Conservation (phyloP, 2,797 vertebrate species). For the Falco peregrinus region DNA sequence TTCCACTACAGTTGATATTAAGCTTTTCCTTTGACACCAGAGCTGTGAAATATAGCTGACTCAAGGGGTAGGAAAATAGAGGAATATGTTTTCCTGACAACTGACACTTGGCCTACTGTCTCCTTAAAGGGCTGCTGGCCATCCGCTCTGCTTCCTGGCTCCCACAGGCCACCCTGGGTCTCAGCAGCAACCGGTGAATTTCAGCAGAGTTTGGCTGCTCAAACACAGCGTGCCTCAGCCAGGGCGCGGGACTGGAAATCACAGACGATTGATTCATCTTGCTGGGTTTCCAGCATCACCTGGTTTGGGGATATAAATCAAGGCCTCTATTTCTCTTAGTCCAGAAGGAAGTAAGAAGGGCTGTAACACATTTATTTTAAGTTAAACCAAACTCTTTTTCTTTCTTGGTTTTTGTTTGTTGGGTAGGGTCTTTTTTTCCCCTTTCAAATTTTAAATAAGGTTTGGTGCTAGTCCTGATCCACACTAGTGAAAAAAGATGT, state of each 20-base stretch:
- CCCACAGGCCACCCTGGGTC: not conserved
- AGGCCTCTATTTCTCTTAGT: not conserved
- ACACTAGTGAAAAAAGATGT: not conserved
- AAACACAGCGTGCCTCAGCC: not conserved
- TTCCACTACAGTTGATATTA: slow-evolving; percentile 37
- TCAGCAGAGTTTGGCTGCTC: not conserved
- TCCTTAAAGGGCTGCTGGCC: slow-evolving; percentile 42
- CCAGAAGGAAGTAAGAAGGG: not conserved
- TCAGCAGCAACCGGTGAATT: not conserved
- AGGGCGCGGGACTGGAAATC: not conserved
- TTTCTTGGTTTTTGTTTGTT: not conserved
- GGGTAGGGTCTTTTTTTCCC: no score
- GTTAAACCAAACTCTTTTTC: not conserved
- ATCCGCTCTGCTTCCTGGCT: not conserved
- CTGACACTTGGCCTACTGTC: slow-evolving; percentile 48
- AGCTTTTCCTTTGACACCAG: slow-evolving; percentile 15
- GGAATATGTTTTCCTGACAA: slow-evolving; percentile 61
- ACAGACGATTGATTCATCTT: not conserved
- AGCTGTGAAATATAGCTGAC: slow-evolving; percentile 59
- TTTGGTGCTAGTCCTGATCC: not conserved
- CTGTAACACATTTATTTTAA: not conserved
- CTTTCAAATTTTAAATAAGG: not conserved
- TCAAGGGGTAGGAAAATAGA: slow-evolving; percentile 53
- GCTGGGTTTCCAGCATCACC: not conserved
- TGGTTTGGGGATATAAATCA: not conserved